These are phyloP conservation scores for Myoxocephalus aenaeus DNA, from an alignment of 2,797 vertebrate species.

Conservation along the genomic window DNA sequence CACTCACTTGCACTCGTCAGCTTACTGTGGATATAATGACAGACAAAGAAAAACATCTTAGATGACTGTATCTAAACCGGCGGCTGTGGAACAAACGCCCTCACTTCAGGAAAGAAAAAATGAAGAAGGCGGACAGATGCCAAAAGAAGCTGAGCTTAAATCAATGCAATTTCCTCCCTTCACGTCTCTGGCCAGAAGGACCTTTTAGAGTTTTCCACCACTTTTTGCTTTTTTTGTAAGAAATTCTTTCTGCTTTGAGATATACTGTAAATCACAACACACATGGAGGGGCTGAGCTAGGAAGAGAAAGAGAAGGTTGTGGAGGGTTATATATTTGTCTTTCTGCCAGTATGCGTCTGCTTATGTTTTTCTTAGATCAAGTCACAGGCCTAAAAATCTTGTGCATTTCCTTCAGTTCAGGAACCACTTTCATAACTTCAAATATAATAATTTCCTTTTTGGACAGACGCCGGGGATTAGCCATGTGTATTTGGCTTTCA, in stretches of 20 bases:
- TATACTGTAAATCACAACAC: slow-evolving; percentile 68
- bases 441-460: slow-evolving; percentile 86
- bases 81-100: slow-evolving; percentile 62
- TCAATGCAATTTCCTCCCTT: slow-evolving; percentile 80
- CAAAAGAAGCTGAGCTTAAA: slow-evolving; percentile 76
- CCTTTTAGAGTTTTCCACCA: slow-evolving; percentile 60
- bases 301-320: slow-evolving; percentile 34
- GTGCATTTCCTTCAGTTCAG: slow-evolving; percentile 74
- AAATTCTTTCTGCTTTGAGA: slow-evolving; percentile 44
- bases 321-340: slow-evolving; percentile 67
- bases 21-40: slow-evolving; percentile 53
- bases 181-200: slow-evolving; percentile 69
- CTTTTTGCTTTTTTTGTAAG: slow-evolving; percentile 32
- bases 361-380: slow-evolving; percentile 81
- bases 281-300: slow-evolving; percentile 40
- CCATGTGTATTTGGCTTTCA: slow-evolving; percentile 74
- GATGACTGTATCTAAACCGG: slow-evolving; percentile 61
- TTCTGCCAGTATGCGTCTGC: slow-evolving; percentile 66
- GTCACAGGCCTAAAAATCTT: slow-evolving; percentile 62
- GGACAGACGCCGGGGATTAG: slow-evolving; percentile 76
- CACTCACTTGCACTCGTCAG: slow-evolving; percentile 57
- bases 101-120: slow-evolving; percentile 60
- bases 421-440: slow-evolving; percentile 81
- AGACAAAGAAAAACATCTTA: slow-evolving; percentile 65
- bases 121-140: slow-evolving; percentile 60